These are phyloP conservation scores for western clawed frog (Xenopus tropicalis) DNA, from an alignment of 2,113 vertebrate genomes.

Conservation along the genomic window UCB_Xtro_10.0 CM004445.2:128209001-128209500, in stretches of 20 bases:
- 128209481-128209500: neutral
- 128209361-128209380: neutral
- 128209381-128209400: neutral
- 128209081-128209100: no score
- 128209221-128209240: no score
- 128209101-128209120: no score
- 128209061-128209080: no score
- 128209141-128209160: slow-evolving; percentile 15
- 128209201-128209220: no score
- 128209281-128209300: slow-evolving; percentile 15
- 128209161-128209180: neutral
- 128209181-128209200: slow-evolving; percentile 13
- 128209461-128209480: neutral
- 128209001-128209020: no score
- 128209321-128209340: slow-evolving; percentile 10
- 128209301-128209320: slow-evolving; percentile 12
- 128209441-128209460: slow-evolving; percentile 21
- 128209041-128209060: no score
- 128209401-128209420: neutral
- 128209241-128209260: no score
- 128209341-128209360: slow-evolving; percentile 9
- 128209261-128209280: slow-evolving; percentile 5
- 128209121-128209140: slow-evolving; percentile 1
- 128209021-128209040: no score
- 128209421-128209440: no score